Conservation (phyloP, 1,140 invertebrate species). For the Diachasmimorpha longicaudata region DNA sequence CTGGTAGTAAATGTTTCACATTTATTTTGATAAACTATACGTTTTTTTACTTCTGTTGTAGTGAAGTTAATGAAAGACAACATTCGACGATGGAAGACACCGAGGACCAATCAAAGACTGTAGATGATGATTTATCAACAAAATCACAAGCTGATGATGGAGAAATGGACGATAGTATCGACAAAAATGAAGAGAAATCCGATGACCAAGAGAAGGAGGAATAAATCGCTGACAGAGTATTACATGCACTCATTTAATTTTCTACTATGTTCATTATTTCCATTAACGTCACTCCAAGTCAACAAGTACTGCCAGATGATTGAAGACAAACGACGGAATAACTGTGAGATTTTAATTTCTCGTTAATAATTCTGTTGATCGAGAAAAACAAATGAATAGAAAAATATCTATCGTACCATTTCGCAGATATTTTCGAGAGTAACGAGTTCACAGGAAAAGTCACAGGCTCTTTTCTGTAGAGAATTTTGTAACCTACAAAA, state of each 20-base stretch:
- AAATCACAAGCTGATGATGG: slow-evolving; percentile 49
- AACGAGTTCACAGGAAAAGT: not conserved
- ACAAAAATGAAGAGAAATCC: slow-evolving; percentile 57
- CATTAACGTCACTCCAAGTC: not conserved
- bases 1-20: too few species aligned
- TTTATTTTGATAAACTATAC: not conserved
- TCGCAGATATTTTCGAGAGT: not conserved
- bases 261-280: slow-evolving; percentile 11
- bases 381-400: not conserved
- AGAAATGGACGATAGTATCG: slow-evolving; percentile 46
- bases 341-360: not conserved
- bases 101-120: slow-evolving; percentile 41
- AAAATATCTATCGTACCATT: not conserved
- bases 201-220: slow-evolving; percentile 59
- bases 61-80: slow-evolving; percentile 44
- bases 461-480: not conserved
- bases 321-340: not conserved
- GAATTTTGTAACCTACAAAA: not conserved
- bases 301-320: not conserved
- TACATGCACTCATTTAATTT: not conserved
- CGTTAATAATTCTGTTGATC: not conserved
- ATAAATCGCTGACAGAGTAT: slow-evolving; percentile 37
- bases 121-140: slow-evolving; percentile 48
- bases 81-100: slow-evolving; percentile 33
- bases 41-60: slow-evolving; percentile 26